Conservation (phyloP, 2,797 vertebrate genomes). For the Nannoperca australis region DNA sequence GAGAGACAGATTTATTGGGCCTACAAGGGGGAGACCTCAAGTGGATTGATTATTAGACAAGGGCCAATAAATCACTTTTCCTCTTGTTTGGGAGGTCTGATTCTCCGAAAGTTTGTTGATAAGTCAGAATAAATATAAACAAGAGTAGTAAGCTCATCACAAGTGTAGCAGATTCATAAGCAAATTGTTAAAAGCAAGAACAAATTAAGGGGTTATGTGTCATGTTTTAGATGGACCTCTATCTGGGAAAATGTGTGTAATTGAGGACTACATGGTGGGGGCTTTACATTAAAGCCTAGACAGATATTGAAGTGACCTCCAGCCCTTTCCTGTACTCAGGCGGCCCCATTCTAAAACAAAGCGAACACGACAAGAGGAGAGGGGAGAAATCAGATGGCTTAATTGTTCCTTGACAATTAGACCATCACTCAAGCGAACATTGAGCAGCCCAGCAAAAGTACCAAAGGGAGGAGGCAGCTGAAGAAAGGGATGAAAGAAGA, state of each 20-base stretch:
- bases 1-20: conserved; percentile 82
- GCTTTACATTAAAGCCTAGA: conserved; percentile 65
- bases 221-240: conserved; percentile 12
- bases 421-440: conserved; percentile 87
- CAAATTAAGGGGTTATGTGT: conserved; percentile 11
- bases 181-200: neutral
- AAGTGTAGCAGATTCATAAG: neutral
- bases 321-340: conserved; percentile 71
- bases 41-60: conserved; percentile 70
- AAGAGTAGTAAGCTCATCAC: neutral
- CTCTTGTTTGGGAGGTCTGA: conserved; percentile 33
- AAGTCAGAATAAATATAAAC: conserved; percentile 5
- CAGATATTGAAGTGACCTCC: conserved; percentile 80
- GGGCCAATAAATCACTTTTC: conserved; percentile 73
- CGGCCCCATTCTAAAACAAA: conserved; percentile 80
- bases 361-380: conserved; percentile 73
- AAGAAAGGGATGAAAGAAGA: conserved; percentile 85
- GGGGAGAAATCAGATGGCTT: conserved; percentile 86
- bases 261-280: conserved; percentile 44
- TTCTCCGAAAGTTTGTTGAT: conserved; percentile 19
- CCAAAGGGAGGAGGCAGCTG: conserved; percentile 75
- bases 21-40: conserved; percentile 69
- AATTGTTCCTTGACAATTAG: conserved; percentile 86
- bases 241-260: conserved; percentile 23
- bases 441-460: conserved; percentile 81